phyloP scores from a whole-genome alignment of 2,888 invertebrate genomes.

The Tinea pellionella region DNA sequence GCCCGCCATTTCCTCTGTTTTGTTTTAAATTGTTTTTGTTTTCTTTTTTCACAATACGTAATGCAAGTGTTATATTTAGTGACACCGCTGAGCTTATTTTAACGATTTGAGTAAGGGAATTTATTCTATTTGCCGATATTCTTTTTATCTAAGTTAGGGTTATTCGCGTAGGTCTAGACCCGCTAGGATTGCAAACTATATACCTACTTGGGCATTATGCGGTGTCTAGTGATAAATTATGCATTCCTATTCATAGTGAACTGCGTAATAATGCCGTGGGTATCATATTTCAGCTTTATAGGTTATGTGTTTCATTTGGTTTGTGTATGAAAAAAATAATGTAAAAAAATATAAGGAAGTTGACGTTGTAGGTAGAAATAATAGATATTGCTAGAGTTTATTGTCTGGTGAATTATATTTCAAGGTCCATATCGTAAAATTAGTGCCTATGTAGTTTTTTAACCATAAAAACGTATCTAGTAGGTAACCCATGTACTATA shows the following conservation, averaged over 20 bases:
- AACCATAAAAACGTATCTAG: too few relatives aligned
- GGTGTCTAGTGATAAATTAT: background rate
- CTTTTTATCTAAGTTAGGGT: too few relatives aligned
- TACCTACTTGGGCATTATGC: background rate
- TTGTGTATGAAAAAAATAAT: background rate
- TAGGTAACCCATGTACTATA: too few relatives aligned
- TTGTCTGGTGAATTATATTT: background rate
- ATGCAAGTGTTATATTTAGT: background rate
- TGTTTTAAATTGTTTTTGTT: background rate
- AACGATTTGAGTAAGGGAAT: too few relatives aligned
- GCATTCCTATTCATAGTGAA: background rate
- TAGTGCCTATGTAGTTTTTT: background rate
- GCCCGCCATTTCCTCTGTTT: slow-evolving; percentile 3
- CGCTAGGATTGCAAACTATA: background rate
- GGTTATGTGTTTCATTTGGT: background rate
- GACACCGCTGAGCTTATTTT: background rate
- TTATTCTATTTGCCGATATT: too few relatives aligned
- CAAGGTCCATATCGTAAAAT: background rate
- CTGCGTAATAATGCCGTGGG: background rate
- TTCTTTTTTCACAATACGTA: background rate
- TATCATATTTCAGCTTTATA: background rate
- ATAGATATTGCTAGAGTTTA: background rate
- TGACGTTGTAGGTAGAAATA: background rate
- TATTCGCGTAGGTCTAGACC: background rate
- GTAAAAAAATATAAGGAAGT: background rate